Evolutionary conservation across 1,140 invertebrate species (phyloP).

Genomic region (Chironomus tepperi): DNA sequence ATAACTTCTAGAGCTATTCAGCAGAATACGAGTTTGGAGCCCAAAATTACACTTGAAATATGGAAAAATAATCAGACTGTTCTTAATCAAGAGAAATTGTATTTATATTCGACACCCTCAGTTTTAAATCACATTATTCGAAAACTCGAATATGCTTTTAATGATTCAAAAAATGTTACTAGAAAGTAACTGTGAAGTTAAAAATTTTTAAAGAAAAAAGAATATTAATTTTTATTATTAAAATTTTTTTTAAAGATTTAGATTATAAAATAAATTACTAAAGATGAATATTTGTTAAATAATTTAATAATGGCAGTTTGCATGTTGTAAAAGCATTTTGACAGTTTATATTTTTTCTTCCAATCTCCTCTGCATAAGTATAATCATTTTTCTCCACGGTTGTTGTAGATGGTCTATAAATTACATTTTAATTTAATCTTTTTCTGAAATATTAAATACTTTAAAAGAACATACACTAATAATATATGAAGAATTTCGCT

Average conservation of each 20-base stretch:
- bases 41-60: conserved; percentile 35
- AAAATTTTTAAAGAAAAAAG: too few species aligned
- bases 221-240: too few species aligned
- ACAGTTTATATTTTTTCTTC: not conserved
- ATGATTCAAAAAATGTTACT: conserved; percentile 32
- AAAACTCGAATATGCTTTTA: conserved; percentile 34
- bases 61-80: conserved; percentile 37
- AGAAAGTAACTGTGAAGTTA: not conserved
- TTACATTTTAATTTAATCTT: too few species aligned
- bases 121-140: conserved; percentile 35
- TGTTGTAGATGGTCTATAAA: conserved; percentile 1
- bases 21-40: conserved; percentile 31
- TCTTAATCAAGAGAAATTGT: conserved; percentile 36
- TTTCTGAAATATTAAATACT: too few species aligned
- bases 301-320: not conserved
- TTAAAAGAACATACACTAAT: not conserved
- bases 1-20: conserved; percentile 33
- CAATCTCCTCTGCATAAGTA: not conserved
- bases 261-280: too few species aligned
- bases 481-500: not conserved
- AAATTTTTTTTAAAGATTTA: too few species aligned
- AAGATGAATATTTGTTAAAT: too few species aligned
- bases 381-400: not conserved
- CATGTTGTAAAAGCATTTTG: not conserved
- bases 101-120: conserved; percentile 30